phyloP scores from a whole-genome alignment of 2,888 invertebrate genomes.

The Lobophora halterata region DNA sequence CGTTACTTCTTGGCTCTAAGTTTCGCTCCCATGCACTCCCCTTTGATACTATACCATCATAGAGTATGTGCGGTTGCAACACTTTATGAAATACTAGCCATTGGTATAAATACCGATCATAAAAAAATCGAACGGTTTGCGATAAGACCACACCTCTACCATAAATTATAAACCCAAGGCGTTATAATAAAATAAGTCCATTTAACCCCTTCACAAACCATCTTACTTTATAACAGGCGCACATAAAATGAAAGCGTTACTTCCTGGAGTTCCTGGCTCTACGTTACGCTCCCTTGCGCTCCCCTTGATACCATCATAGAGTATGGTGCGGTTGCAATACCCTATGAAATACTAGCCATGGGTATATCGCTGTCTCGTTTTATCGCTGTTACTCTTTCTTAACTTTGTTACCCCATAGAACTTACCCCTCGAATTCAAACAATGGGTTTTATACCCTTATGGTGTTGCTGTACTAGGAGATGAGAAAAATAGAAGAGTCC shows the following conservation, averaged over 20 bases:
- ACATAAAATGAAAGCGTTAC: conserved; percentile 28
- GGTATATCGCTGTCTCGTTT: conserved; percentile 27
- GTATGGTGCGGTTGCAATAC: conserved; percentile 18
- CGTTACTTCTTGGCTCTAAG: conserved; percentile 11
- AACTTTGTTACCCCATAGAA: conserved; percentile 25
- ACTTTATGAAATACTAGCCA: no score
- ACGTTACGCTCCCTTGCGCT: conserved; percentile 13
- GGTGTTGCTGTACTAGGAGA: conserved; percentile 60
- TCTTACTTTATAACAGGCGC: conserved; percentile 32
- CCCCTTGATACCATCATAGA: conserved; percentile 16
- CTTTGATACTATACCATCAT: conserved; percentile 16
- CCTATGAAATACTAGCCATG: conserved; percentile 18
- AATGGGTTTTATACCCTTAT: conserved; percentile 59
- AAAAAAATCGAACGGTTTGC: no score
- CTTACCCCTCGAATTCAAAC: conserved; percentile 29
- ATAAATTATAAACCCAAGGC: conserved; percentile 14
- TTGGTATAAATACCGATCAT: no score
- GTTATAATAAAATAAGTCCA: conserved; percentile 10
- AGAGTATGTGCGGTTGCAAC: conserved; percentile 17
- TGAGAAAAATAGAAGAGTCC: conserved; percentile 54
- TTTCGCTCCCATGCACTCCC: no score
- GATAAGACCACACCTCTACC: no score
- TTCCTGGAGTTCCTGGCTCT: conserved; percentile 4
- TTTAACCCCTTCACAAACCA: conserved; percentile 27
- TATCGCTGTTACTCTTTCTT: conserved; percentile 24